Percentiles rank a stretch among this genome's conserved stretches.
Evolutionary conservation across 2,888 invertebrate genomes (phyloP).

Genomic region (Agrypnus murinus): DNA sequence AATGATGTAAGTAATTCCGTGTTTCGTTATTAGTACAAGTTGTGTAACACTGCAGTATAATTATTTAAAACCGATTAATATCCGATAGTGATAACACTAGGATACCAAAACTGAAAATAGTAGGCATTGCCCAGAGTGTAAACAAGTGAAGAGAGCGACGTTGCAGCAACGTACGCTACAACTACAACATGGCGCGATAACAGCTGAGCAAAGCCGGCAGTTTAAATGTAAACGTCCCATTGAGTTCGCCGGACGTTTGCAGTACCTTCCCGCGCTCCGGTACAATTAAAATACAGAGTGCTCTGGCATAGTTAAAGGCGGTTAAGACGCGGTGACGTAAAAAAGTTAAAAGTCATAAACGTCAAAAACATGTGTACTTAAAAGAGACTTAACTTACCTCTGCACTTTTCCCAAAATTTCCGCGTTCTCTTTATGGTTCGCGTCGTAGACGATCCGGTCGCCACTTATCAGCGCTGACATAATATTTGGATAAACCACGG

Average conservation of each 20-base stretch:
- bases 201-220: conserved; percentile 56
- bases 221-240: conserved; percentile 49
- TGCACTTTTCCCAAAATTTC: conserved; percentile 72
- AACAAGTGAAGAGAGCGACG: conserved; percentile 44
- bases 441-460: conserved; percentile 73
- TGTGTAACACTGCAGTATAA: not conserved
- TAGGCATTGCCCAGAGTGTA: conserved; percentile 21
- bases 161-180: conserved; percentile 50
- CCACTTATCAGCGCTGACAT: conserved; percentile 75
- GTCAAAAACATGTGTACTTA: conserved; percentile 69
- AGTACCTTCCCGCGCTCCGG: conserved; percentile 37
- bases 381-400: conserved; percentile 69
- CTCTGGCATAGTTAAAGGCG: conserved; percentile 4
- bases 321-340: conserved; percentile 29
- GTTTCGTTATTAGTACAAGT: not conserved
- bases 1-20: not conserved
- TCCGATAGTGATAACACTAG: not conserved
- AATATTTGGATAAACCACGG: conserved; percentile 57
- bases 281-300: conserved; percentile 32
- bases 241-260: conserved; percentile 43
- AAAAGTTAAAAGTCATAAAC: conserved; percentile 53
- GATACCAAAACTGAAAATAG: conserved; percentile 19
- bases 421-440: conserved; percentile 73
- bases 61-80: not conserved
- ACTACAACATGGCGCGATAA: conserved; percentile 54